Evolutionary conservation across 2,888 invertebrate species (phyloP), one percentile per base, ranked within the genome.

Genomic region (Encarsia formosa): DNA sequence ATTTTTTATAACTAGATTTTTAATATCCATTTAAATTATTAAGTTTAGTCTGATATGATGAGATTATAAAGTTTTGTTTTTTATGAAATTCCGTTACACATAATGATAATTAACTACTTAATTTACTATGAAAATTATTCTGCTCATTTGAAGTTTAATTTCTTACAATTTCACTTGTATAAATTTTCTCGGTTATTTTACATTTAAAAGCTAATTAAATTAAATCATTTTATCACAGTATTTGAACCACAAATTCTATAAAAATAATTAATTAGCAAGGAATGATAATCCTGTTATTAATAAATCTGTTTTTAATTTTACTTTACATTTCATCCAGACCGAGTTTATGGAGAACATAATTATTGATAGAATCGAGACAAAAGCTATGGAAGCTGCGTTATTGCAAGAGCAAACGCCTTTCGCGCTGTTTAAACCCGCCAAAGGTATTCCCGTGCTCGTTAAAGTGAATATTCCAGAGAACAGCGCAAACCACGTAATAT

Each of bases 311-410:
- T n/a, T n/a, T n/a, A n/a, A n/a, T n/a, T n/a, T n/a, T 32, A 13
- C n/a, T 32, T 26, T 6, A 32, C 15, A n/a, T n/a, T 32, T 32
- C 9, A n/a, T 20, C 41, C 46, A 69, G 63, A 59, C 65, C 23
- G 59, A 75, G 46, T 73, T 74, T 58, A 68, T 72, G 51, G 78
- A 77, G 52, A 83, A 83, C 1, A 81, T 86, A 18, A 74, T 85
- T 2, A 83, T 87, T n/a, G 84, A 86, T 57, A 81, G 82, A 29
- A 86, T 87, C 55, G 82, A 82, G 61, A 86, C 86, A 0, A 82
- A 81, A 55, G 85, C 85, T 4, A 85, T 87, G 85, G 80, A 80
- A 43, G 78, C 80, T 8, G 85, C 86, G 4, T 63, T 83, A 54
- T 75, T 80, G 5, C 79, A 81, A 3, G 82, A 81, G 38, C 83